Conservation (phyloP, 2,797 vertebrate species). For the Pogonophryne albipinna region DNA sequence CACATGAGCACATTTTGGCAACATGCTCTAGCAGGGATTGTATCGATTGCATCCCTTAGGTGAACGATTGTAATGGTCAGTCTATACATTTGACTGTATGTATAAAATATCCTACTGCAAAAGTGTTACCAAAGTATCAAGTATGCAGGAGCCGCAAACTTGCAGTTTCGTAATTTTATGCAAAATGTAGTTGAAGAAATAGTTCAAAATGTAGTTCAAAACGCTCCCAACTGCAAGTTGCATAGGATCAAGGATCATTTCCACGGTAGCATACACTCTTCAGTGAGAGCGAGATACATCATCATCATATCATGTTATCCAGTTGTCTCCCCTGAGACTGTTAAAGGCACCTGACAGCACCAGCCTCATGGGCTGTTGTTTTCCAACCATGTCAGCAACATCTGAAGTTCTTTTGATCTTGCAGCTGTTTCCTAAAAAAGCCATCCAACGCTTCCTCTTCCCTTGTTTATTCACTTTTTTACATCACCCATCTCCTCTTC, state of each 20-base stretch:
- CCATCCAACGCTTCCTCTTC: constrained; percentile 20
- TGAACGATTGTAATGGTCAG: background rate
- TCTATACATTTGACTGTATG: background rate
- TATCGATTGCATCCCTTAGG: background rate
- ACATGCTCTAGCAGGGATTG: background rate
- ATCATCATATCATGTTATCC: constrained; percentile 13
- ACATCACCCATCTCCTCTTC: constrained; percentile 19
- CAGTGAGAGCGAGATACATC: background rate
- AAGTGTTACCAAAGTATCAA: no score
- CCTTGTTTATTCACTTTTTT: constrained; percentile 38
- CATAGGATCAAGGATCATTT: constrained; percentile 22
- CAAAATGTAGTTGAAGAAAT: no score
- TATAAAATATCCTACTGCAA: no score
- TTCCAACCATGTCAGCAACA: constrained; percentile 43
- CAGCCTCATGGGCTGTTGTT: constrained; percentile 18
- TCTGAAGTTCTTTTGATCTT: constrained; percentile 66
- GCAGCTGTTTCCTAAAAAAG: constrained; percentile 30
- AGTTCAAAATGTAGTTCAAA: no score
- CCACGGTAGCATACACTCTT: constrained; percentile 20
- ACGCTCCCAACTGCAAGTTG: no score
- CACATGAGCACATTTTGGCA: background rate
- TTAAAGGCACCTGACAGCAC: constrained; percentile 15
- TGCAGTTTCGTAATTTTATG: no score
- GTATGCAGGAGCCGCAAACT: no score
- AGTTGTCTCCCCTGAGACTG: constrained; percentile 12